phyloP scores from a whole-genome alignment of 2,888 invertebrate genomes.

The Empis stercorea region DNA sequence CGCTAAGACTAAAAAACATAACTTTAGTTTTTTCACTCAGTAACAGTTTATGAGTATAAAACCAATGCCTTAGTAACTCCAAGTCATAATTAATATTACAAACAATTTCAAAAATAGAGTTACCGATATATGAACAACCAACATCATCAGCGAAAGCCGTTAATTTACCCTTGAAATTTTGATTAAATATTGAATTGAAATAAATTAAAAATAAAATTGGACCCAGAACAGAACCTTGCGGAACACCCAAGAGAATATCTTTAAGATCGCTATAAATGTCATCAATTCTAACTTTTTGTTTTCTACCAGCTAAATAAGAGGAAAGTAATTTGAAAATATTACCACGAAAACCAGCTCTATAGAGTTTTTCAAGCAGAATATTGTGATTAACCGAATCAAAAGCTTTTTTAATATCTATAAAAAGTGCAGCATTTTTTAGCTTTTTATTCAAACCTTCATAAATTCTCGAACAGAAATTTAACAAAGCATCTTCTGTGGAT shows the following conservation, averaged over 20 bases:
- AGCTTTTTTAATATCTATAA: not conserved
- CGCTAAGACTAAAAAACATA: not conserved
- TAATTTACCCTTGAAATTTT: not conserved
- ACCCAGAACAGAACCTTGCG: not conserved
- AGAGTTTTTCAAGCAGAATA: not conserved
- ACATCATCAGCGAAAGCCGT: conserved; percentile 2
- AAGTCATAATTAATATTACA: not conserved
- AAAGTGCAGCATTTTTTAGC: too few species aligned
- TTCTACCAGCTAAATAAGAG: not conserved
- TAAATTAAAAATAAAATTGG: not conserved
- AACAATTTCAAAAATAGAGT: not conserved
- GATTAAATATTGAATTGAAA: not conserved
- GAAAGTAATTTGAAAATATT: not conserved
- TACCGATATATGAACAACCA: not conserved
- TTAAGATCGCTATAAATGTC: not conserved
- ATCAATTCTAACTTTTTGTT: not conserved
- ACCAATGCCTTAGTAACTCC: conserved; percentile 1
- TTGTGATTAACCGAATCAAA: conserved; percentile 1
- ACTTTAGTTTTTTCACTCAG: conserved; percentile 1
- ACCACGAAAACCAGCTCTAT: conserved; percentile 1
- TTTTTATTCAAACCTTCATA: not conserved
- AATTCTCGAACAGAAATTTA: not conserved
- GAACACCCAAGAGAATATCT: not conserved
- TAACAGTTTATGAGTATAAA: not conserved
- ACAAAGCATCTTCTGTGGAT: not conserved